phyloP scores from a whole-genome alignment of 2,797 vertebrate species.

The Catamblyrhynchus diadema region DNA sequence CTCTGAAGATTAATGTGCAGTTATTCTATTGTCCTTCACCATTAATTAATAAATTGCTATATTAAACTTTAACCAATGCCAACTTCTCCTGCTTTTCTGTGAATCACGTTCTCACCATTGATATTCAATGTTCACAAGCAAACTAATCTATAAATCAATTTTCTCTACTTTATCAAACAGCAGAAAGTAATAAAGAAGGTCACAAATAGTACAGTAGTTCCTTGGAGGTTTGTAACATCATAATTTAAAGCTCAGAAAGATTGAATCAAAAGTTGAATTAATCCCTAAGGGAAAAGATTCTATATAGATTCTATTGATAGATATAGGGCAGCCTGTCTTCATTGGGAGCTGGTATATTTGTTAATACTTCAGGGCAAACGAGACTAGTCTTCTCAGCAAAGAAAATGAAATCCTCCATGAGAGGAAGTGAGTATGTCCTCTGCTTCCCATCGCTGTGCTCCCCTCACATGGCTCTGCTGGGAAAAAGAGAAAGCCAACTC shows the following conservation, averaged over 20 bases:
- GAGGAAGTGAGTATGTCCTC: background rate
- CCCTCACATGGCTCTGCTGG: background rate
- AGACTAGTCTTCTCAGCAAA: conserved; percentile 8
- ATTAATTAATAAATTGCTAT: conserved; percentile 65
- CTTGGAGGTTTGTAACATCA: conserved; percentile 81
- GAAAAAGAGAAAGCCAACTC: background rate
- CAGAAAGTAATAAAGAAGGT: conserved; percentile 79
- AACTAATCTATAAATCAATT: conserved; percentile 75
- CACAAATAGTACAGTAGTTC: conserved; percentile 79
- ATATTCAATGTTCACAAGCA: conserved; percentile 69
- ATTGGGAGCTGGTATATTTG: conserved; percentile 62
- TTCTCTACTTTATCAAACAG: conserved; percentile 75
- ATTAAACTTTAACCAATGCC: conserved; percentile 43
- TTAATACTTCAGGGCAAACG: conserved; percentile 62
- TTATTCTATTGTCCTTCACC: conserved; percentile 32
- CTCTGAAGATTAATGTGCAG: conserved; percentile 9
- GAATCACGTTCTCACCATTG: conserved; percentile 36
- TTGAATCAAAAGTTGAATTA: conserved; percentile 84
- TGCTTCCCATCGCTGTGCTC: background rate
- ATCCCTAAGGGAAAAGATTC: conserved; percentile 78
- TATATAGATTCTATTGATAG: conserved; percentile 79
- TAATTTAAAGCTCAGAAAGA: conserved; percentile 83
- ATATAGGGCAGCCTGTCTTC: conserved; percentile 67
- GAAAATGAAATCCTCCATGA: conserved; percentile 43
- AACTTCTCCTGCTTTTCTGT: background rate